Evolutionary conservation across 2,113 vertebrate genomes (phyloP).

Genomic region (Ammodytes marinus): DNA sequence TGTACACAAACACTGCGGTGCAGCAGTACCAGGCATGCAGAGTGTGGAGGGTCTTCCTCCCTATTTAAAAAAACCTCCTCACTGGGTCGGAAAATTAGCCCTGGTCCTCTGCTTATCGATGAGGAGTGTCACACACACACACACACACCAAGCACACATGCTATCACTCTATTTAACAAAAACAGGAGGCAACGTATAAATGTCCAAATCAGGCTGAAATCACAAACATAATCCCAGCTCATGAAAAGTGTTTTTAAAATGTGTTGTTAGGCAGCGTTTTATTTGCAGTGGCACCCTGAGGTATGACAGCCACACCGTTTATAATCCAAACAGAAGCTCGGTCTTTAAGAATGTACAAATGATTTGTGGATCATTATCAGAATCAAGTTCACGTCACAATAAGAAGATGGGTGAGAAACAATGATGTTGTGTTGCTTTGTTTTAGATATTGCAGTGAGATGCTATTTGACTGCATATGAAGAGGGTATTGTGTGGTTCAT

Average conservation of each 20-base stretch:
- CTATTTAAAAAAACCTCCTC: conserved; percentile 72
- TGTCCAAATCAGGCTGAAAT: neutral
- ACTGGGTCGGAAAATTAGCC: conserved; percentile 81
- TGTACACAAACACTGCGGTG: conserved; percentile 24
- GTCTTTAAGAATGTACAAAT: too few species aligned
- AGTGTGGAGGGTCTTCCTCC: conserved; percentile 42
- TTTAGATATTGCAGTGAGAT: too few species aligned
- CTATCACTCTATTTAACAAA: neutral
- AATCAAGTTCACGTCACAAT: too few species aligned
- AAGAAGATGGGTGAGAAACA: too few species aligned
- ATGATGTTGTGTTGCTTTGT: too few species aligned
- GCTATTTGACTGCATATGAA: too few species aligned
- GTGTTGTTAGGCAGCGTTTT: neutral
- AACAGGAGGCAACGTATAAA: neutral
- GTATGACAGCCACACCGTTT: neutral
- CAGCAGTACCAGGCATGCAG: conserved; percentile 22
- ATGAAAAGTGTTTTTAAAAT: neutral
- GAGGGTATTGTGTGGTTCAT: too few species aligned
- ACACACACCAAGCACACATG: neutral
- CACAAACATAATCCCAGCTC: neutral
- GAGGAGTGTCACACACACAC: conserved; percentile 47
- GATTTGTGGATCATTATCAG: too few species aligned
- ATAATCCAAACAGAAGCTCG: neutral
- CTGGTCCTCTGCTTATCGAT: conserved; percentile 69
- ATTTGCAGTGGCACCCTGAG: neutral